These are phyloP conservation scores for Coryphaenoides rupestris DNA, from an alignment of 2,113 vertebrate species.

Conservation along the genomic window DNA sequence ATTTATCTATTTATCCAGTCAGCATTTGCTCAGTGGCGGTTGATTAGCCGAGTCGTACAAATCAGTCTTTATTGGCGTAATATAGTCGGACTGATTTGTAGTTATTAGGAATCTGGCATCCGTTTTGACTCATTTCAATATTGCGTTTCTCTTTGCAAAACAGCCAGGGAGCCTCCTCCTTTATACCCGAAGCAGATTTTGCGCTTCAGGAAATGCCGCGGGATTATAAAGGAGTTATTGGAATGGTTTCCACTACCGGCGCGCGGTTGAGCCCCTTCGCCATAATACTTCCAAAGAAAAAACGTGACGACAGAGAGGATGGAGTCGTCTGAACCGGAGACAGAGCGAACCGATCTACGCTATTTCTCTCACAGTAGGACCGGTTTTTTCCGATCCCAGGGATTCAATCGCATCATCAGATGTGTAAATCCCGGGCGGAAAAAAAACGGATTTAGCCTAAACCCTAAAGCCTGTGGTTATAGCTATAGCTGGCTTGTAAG, in stretches of 20 bases:
- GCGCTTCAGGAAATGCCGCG: conserved; percentile 49
- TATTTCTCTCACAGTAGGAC: too few relatives aligned
- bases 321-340: neutral
- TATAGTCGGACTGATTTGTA: too few relatives aligned
- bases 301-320: conserved; percentile 9
- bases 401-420: too few relatives aligned
- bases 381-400: too few relatives aligned
- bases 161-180: neutral
- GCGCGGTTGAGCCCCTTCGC: conserved; percentile 28
- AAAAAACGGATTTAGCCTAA: too few relatives aligned
- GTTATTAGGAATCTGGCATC: neutral
- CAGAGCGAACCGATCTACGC: too few relatives aligned
- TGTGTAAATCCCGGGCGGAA: too few relatives aligned
- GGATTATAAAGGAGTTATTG: conserved; percentile 24
- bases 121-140: neutral
- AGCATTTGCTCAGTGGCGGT: too few relatives aligned
- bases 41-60: neutral
- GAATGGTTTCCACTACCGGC: conserved; percentile 29
- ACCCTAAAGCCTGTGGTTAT: conserved; percentile 5
- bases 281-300: conserved; percentile 15
- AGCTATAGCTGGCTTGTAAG: conserved; percentile 23
- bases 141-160: neutral
- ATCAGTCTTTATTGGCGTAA: neutral
- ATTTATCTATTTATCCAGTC: too few relatives aligned
- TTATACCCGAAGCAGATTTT: conserved; percentile 58